Evolutionary conservation across 2,888 invertebrate genomes (phyloP), one percentile per base, ranked within the genome.

Genomic region (Napeogenes inachia): DNA sequence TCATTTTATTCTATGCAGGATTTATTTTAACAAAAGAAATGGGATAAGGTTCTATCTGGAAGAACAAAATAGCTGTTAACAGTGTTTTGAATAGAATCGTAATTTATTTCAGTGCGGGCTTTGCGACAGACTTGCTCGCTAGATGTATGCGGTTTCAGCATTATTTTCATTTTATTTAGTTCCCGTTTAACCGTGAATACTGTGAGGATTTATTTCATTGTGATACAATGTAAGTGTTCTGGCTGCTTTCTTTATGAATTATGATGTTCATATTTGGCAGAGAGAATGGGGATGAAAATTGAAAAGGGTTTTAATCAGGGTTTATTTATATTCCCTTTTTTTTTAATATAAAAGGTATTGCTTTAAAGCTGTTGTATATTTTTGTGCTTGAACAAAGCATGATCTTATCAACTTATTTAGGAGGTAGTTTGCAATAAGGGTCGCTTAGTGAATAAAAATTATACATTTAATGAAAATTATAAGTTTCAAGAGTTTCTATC

Each of bases 101-200:
- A 50, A 50, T 21, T 50, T 50, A 50, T 50, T 50, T 50, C 50
- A 50, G 50, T 30, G 50, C 21, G 50, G 2, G 50, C 21, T 50
- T 50, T 50, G 50, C 50, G 50, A 50, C 50, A 50, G 50, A 50
- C 50, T 50, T 50, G 13, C 46, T 50, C 13, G 13, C 21, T 21
- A 50, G 10, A 50, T 50, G 50, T 50, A 50, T 21, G 50, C 50
- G 13, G 50, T 6, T 50, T 50, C 30, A 50, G 50, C 10, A 50
- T 21, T 50, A 50, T 50, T 50, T 50, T 50, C 50, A 50, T 50
- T 50, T 50, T 50, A 50, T 50, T 50, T 50, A 50, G 50, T 50
- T 50, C 30, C 50, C 50, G 50, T 50, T 50, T 50, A 50, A 50
- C 13, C 8, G 21, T 50, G 50, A 50, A 50, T 13, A 50, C 13